Base-by-base conservation (phyloP, 2,888 invertebrate genomes). In the Hyles lineata region DNA sequence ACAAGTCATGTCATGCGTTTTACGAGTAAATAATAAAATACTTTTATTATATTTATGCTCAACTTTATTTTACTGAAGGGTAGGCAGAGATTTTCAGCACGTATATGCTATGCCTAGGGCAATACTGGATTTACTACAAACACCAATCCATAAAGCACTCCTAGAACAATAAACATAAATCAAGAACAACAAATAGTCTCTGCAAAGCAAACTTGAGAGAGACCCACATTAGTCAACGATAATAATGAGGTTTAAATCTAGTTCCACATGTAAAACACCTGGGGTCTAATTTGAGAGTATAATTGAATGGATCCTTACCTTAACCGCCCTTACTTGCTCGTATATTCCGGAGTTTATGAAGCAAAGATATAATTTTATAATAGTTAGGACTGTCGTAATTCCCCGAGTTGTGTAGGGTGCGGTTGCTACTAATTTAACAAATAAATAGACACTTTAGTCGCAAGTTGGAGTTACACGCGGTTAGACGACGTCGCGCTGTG, bases 371-470 rank as follows among this genome's bases (percentile, higher is more conserved):
- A 81, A 85, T 80, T 84, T 80, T 78, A 83, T 83, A 83, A 80
- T 80, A 82, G 85, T 86, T 84, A 80, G 79, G 75, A 78, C 75
- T 67, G 76, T 70, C 77, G 78, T 82, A 79, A 79, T 77, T 82
- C 79, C 79, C 79, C 75, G 73, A 72, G 61, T 74, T 78, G 70
- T 75, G 63, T 63, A 72, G 75, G 75, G 75, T 75, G 74, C 79
- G 73, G 81, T 86, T 84, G 76, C 74, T 78, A 80, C 85, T 85
- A 85, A 87, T 87, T 87, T 82, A 81, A 78, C 86, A 86, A 89
- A 87, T 88, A 87, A 88, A 85, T 86, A 87, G 87, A 83, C 87
- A 85, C 85, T 87, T 89, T 83, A 85, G 82, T 82, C 78, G 77
- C 74, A 83, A 87, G 80, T 85, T 86, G 80, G 78, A 83, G 77